Base-by-base conservation (phyloP, 1,140 invertebrate species). In the Lysiphlebus fabarum region DNA sequence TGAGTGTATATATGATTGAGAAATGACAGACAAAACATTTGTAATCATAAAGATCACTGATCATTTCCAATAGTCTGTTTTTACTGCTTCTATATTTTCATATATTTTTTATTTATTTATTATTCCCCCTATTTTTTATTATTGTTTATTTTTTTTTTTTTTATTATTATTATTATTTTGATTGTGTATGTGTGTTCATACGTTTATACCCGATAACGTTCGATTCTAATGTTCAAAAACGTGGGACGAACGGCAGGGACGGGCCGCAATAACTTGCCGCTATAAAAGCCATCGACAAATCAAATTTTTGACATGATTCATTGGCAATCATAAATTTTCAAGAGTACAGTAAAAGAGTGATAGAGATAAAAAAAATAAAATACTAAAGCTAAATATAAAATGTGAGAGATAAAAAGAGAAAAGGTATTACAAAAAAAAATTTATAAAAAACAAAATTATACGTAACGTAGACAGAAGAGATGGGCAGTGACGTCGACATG, bases 221-320 rank as follows among this genome's bases (percentile, higher is more conserved):
- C 49, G 17, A 26, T 26, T 59, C 40, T 26, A 38, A 47, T 53
- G 62, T 48, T 63, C 9, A 1, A 26, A 26, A 26, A 26, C 17
- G 17, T 26, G 17, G 17, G 17, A 26, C 17, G 17, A 26, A 26
- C 17, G 17, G 17, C 17, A 26, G 17, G 17, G 17, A 26, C 17
- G 17, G 17, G 17, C 70, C 72, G 75, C 76, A 78, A 79, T 78
- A 79, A 77, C 76, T 79, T 77, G 75, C 73, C 71, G 70, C 72
- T 76, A 77, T 79, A 78, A 79, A 79, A 79, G 73, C 77, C 74
- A 78, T 79, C 77, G 75, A 78, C 77, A 79, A 79, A 79, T 79
- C 77, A 79, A 79, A 79, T 77, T 77, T n/a, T 76, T 76, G 77
- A 78, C 77, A 71, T 78, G 77, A 78, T 78, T 78, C 77, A 79